Evolutionary conservation across 2,113 vertebrate genomes (phyloP).

Genomic region (Oostethus manadensis): DNA sequence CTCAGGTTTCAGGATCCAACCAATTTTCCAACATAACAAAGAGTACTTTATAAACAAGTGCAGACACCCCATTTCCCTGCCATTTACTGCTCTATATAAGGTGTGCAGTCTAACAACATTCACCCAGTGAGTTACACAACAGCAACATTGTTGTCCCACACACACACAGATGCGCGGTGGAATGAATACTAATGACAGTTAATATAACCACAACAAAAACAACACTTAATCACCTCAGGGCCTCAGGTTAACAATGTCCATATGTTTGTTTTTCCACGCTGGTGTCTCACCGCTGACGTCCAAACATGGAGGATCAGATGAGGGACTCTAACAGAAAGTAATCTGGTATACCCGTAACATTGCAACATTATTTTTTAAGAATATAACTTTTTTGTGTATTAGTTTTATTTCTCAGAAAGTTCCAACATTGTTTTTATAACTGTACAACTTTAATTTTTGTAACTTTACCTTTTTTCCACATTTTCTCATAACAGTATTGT

Average conservation of each 20-base stretch:
- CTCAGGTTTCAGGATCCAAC: constrained; percentile 12
- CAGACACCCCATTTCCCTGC: constrained; percentile 23
- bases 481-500: too few relatives aligned
- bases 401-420: too few relatives aligned
- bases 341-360: background rate
- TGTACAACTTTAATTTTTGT: too few relatives aligned
- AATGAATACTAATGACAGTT: constrained; percentile 42
- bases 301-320: constrained; percentile 11
- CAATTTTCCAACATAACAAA: constrained; percentile 28
- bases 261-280: constrained; percentile 22
- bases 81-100: constrained; percentile 23
- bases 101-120: constrained; percentile 4
- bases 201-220: constrained; percentile 47
- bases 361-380: too few relatives aligned
- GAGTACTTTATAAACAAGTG: constrained; percentile 18
- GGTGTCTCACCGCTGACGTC: constrained; percentile 10
- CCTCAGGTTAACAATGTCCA: constrained; percentile 8
- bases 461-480: too few relatives aligned
- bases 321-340: background rate
- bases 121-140: constrained; percentile 23
- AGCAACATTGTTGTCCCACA: constrained; percentile 33
- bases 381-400: too few relatives aligned
- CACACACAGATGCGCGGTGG: constrained; percentile 1
- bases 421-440: too few relatives aligned
- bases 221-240: constrained; percentile 45